Percentiles rank a stretch among this genome's conserved stretches.
phyloP scores from a whole-genome alignment of 2,113 vertebrate species.

The Neogobius melanostomus region DNA sequence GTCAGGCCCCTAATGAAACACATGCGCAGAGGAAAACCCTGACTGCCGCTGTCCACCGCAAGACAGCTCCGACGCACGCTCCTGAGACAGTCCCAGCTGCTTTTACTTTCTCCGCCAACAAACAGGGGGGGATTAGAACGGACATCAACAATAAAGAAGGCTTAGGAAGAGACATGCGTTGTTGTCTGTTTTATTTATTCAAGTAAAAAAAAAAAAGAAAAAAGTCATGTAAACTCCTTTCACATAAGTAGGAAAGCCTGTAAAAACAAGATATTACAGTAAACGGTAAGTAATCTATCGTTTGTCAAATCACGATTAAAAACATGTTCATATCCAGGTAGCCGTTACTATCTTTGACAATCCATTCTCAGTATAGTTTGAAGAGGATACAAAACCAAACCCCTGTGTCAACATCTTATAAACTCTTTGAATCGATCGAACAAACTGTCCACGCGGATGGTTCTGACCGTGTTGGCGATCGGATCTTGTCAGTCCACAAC shows the following conservation, averaged over 20 bases:
- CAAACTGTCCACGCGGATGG: no score
- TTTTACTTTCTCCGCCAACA: conserved; percentile 32
- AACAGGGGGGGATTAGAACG: conserved; percentile 37
- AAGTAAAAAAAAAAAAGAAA: conserved; percentile 1
- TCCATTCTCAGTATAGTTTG: no score
- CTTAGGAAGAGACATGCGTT: not conserved
- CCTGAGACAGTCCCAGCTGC: conserved; percentile 56
- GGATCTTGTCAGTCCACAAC: no score
- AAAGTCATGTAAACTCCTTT: conserved; percentile 16
- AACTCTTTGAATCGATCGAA: no score
- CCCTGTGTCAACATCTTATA: no score
- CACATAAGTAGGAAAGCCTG: not conserved
- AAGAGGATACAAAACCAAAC: no score
- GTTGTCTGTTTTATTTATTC: conserved; percentile 9
- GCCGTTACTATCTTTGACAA: no score
- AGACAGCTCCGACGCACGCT: conserved; percentile 41
- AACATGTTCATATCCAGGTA: no score
- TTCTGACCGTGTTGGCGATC: no score
- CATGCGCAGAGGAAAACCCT: conserved; percentile 44
- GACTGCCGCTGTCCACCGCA: conserved; percentile 42
- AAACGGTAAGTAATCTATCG: no score
- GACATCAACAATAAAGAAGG: conserved; percentile 20
- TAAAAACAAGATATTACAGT: not conserved
- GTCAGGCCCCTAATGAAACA: conserved; percentile 57
- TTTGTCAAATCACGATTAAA: no score